phyloP scores from a whole-genome alignment of 2,888 invertebrate genomes.

The Empis livida region DNA sequence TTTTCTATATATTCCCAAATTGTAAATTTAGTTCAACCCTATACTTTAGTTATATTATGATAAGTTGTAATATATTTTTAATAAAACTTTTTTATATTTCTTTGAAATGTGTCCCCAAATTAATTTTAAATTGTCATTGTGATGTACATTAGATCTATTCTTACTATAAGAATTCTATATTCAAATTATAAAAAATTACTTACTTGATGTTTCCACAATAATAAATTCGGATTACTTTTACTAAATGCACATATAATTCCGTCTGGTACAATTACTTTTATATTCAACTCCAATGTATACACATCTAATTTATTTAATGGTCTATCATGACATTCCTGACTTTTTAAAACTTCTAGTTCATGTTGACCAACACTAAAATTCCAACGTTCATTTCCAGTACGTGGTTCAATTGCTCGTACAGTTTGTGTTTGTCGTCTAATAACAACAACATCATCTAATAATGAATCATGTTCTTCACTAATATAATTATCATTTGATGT shows the following conservation, averaged over 20 bases:
- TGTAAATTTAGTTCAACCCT: no score
- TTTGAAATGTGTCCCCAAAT: no score
- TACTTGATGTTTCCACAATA: slow-evolving; percentile 69
- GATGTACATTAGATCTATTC: no score
- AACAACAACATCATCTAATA: slow-evolving; percentile 50
- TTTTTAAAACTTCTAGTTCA: slow-evolving; percentile 50
- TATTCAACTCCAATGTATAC: slow-evolving; percentile 38
- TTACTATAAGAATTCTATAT: no score
- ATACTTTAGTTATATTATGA: no score
- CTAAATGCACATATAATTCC: slow-evolving; percentile 56
- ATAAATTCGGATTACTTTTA: slow-evolving; percentile 41
- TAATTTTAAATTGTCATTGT: no score
- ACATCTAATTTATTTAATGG: slow-evolving; percentile 24
- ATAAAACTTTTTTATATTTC: no score
- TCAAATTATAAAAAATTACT: not conserved
- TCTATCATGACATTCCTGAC: slow-evolving; percentile 38
- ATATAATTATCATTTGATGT: slow-evolving; percentile 3
- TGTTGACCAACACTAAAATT: slow-evolving; percentile 92
- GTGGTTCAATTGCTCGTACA: slow-evolving; percentile 79
- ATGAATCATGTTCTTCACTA: slow-evolving; percentile 23
- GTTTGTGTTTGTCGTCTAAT: slow-evolving; percentile 74
- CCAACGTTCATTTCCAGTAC: slow-evolving; percentile 80
- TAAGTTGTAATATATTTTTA: no score
- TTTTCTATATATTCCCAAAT: no score
- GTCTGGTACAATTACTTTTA: slow-evolving; percentile 56